A percentile compares a stretch with the other conserved stretches of the same genome.
These are phyloP conservation scores for Drosophila nasuta DNA, from an alignment of 1,140 invertebrate genomes.

Conservation along the genomic window DNA sequence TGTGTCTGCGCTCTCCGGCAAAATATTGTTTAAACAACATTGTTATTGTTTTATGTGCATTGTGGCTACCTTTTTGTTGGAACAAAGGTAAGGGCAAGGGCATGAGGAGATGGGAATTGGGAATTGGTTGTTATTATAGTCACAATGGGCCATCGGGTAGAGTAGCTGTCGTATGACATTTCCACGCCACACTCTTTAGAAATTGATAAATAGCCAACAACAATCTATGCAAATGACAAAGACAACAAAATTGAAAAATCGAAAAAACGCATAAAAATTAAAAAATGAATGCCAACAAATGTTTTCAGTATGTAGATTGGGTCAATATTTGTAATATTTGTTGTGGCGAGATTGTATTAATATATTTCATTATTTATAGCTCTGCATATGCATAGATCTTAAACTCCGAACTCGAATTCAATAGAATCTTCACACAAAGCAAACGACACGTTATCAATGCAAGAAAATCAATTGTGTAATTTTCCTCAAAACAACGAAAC, in stretches of 20 bases:
- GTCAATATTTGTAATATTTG: constrained; percentile 34
- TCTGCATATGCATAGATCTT: constrained; percentile 16
- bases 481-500: neutral
- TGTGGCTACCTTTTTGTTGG: constrained; percentile 32
- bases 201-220: constrained; percentile 34
- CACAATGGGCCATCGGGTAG: constrained; percentile 22
- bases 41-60: constrained; percentile 31
- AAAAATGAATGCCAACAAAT: constrained; percentile 2
- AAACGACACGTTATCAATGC: neutral
- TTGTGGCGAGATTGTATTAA: constrained; percentile 6
- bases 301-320: neutral
- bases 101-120: neutral
- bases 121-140: constrained; percentile 20
- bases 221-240: constrained; percentile 40
- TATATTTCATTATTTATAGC: constrained; percentile 19
- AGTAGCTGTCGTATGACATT: constrained; percentile 24
- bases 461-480: constrained; percentile 15
- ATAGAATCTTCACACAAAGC: constrained; percentile 26
- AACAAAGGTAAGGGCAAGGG: neutral
- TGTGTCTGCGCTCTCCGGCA: constrained; percentile 18
- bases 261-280: neutral
- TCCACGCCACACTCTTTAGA: constrained; percentile 4
- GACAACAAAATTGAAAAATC: neutral
- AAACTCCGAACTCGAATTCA: constrained; percentile 13
- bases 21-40: constrained; percentile 31